Evolutionary conservation across 2,113 vertebrate genomes (phyloP), one percentile per base, ranked within the genome.

Genomic region (Paramormyrops kingsleyae): DNA sequence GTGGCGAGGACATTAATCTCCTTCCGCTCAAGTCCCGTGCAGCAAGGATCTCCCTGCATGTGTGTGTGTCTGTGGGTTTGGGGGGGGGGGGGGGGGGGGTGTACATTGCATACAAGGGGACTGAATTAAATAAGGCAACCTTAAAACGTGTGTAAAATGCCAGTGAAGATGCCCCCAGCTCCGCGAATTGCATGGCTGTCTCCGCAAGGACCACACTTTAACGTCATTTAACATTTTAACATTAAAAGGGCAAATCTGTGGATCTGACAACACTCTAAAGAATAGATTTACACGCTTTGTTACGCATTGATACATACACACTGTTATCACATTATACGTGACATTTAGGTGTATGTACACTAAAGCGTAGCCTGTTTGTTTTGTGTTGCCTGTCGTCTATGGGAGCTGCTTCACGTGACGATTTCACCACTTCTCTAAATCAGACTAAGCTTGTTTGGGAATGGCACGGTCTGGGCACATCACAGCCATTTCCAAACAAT

Each of bases 401-500:
- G 44, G 59, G 9, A 17, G 19, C 21, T n/a, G 9, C 46, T 42
- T 46, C 87, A 46, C 56, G 12, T 88, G 53, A 21, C 3, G 9
- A n/a, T 74, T 74, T 88, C 9, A 50, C 66, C n/a, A 8, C 15
- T 70, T 88, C 42, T 70, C n/a, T 46, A 46, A 62, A 15, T 13
- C 62, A 47, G 59, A 46, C 42, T 70, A 46, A 74, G 88, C 46
- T 88, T 88, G 66, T 46, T 49, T 47, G 31, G 46, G 88, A 88
- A 88, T 35, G 66, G 66, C 56, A 56, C 31, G 85, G 66, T 47
- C 83, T 24, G 88, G 52, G 21, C 86, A 53, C 88, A 91, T 91
- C 66, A 89, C 66, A 91, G 90, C 90, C 83, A 85, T 88, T 88
- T 88, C 86, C 88, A 91, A 91, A 90, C 90, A 84, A 90, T 88